A percentile compares a stretch with the other conserved stretches of the same genome.
These are phyloP conservation scores for Dendrocincla fuliginosa DNA, from an alignment of 2,797 vertebrate species.

Conservation along the genomic window DNA sequence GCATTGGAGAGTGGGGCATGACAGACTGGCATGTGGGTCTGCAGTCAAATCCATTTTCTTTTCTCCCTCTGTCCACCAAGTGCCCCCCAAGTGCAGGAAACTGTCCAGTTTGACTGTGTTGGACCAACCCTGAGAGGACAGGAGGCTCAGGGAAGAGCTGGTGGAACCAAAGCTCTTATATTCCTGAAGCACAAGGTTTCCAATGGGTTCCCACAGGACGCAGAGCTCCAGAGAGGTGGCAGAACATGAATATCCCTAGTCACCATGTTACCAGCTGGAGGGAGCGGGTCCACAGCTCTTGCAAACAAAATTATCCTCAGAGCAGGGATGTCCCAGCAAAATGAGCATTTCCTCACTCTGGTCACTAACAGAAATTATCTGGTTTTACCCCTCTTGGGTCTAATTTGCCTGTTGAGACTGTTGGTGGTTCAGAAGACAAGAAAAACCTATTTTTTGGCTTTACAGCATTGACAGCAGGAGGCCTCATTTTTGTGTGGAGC, in stretches of 20 bases:
- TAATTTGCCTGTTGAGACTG: background rate
- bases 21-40: background rate
- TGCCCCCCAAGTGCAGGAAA: background rate
- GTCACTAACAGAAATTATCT: background rate
- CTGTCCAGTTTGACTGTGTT: background rate
- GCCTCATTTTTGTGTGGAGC: background rate
- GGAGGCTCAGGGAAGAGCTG: background rate
- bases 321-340: background rate
- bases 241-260: background rate
- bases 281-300: background rate
- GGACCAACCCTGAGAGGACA: background rate
- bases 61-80: background rate
- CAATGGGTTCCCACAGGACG: background rate
- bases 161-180: background rate
- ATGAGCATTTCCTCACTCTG: background rate
- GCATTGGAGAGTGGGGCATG: accelerated
- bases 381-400: background rate
- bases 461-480: background rate
- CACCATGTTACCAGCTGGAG: accelerated
- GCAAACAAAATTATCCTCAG: background rate
- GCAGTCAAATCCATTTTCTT: background rate
- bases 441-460: background rate
- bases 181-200: background rate
- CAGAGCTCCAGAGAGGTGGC: accelerated
- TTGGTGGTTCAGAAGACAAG: background rate